phyloP scores from a whole-genome alignment of 2,797 vertebrate genomes.

The Chrysocyon brachyurus region DNA sequence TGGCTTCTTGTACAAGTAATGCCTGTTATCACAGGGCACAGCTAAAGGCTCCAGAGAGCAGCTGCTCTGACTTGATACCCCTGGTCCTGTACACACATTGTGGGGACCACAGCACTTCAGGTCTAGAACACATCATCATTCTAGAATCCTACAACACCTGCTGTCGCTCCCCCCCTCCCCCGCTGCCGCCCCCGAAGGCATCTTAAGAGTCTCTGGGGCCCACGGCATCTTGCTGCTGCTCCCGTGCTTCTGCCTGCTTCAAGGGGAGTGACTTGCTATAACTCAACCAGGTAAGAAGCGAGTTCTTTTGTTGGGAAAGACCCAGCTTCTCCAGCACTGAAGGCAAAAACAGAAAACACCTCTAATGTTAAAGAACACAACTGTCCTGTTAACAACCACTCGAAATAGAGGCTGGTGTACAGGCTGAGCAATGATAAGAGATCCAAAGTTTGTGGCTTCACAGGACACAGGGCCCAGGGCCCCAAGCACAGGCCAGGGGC shows the following conservation, averaged over 20 bases:
- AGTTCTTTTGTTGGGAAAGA: background rate
- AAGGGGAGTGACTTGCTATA: background rate
- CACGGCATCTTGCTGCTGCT: rapidly evolving
- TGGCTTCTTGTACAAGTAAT: background rate
- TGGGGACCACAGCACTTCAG: background rate
- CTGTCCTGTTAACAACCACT: background rate
- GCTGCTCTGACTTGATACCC: background rate
- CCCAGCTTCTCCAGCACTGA: background rate
- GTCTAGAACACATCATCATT: background rate
- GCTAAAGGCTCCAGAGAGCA: background rate
- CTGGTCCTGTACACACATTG: rapidly evolving
- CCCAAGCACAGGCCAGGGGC: background rate
- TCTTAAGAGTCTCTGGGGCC: background rate
- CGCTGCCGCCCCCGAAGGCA: too few relatives aligned
- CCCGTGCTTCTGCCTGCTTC: background rate
- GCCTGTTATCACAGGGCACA: background rate
- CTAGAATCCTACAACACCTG: background rate
- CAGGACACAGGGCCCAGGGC: background rate
- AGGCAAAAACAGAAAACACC: background rate
- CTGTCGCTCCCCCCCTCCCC: background rate
- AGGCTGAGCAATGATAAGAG: rapidly evolving
- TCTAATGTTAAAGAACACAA: rapidly evolving
- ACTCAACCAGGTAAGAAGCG: background rate
- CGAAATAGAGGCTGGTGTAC: background rate
- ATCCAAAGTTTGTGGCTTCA: background rate